Conservation (phyloP, 2,113 vertebrate species). For the Podarcis raffonei region DNA sequence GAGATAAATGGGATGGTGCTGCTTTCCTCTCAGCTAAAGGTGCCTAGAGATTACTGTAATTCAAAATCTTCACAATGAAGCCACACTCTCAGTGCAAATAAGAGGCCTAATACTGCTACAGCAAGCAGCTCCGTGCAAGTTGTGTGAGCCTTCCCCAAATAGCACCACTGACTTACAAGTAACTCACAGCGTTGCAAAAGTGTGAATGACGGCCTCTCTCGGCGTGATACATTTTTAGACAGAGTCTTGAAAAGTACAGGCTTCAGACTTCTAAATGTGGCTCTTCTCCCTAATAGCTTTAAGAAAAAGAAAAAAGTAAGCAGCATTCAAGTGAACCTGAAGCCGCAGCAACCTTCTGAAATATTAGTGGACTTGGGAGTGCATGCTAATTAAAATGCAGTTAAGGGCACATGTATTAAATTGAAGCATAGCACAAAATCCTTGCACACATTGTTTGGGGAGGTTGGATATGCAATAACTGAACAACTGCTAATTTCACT, state of each 20-base stretch:
- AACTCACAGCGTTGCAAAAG: background rate
- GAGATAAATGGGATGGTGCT: background rate
- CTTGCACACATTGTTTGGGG: constrained; percentile 15
- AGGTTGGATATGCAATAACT: background rate
- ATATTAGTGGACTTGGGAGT: background rate
- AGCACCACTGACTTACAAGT: background rate
- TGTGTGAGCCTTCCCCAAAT: background rate
- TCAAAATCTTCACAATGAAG: background rate
- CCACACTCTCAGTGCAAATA: background rate
- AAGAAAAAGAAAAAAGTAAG: background rate
- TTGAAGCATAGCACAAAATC: background rate
- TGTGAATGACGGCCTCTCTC: background rate
- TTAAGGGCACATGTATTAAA: constrained; percentile 12
- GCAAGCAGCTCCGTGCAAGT: background rate
- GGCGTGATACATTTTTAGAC: background rate
- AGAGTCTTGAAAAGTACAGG: background rate
- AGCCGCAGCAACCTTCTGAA: background rate
- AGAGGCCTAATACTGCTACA: background rate
- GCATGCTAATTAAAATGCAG: background rate
- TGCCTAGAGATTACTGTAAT: background rate
- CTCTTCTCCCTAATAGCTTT: background rate
- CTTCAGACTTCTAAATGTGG: background rate
- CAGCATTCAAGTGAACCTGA: constrained; percentile 14
- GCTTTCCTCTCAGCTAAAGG: background rate
- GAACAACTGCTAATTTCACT: background rate